Percentiles rank a stretch among this genome's conserved stretches.
These are phyloP conservation scores for Probosciger aterrimus DNA, from an alignment of 2,113 vertebrate species.

Conservation along the genomic window DNA sequence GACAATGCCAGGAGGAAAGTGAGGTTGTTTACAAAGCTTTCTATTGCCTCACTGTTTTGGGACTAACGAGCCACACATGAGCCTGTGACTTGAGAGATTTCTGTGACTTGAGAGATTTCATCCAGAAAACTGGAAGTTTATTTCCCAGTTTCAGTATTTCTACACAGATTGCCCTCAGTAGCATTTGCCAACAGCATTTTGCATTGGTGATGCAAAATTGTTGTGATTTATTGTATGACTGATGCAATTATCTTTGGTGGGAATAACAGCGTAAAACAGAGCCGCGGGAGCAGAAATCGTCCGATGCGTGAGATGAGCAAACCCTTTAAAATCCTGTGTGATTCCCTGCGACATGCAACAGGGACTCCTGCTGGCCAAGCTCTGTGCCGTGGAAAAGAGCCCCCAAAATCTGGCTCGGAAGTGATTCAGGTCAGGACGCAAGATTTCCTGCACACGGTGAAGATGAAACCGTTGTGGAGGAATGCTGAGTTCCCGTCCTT, in stretches of 20 bases:
- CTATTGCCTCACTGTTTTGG: neutral
- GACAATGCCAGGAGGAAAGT: neutral
- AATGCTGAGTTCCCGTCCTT: accelerated
- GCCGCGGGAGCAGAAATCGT: neutral
- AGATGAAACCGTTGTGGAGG: accelerated
- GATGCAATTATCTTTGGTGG: neutral
- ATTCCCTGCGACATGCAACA: conserved; percentile 43
- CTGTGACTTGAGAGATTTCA: neutral
- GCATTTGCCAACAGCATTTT: neutral
- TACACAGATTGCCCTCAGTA: neutral
- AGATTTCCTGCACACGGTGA: neutral
- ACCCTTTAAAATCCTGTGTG: neutral
- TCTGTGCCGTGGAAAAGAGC: neutral
- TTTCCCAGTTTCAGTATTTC: neutral
- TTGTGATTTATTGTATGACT: neutral
- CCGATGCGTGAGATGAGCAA: neutral
- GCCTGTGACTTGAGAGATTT: neutral
- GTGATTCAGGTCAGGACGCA: accelerated
- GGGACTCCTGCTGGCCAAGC: conserved; percentile 59
- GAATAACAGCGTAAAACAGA: neutral
- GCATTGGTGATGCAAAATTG: neutral
- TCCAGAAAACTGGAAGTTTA: neutral
- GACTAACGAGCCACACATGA: neutral
- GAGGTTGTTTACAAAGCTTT: neutral
- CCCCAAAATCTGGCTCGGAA: accelerated